Evolutionary conservation across 2,888 invertebrate genomes (phyloP).

Genomic region (Podabrus alpinus): DNA sequence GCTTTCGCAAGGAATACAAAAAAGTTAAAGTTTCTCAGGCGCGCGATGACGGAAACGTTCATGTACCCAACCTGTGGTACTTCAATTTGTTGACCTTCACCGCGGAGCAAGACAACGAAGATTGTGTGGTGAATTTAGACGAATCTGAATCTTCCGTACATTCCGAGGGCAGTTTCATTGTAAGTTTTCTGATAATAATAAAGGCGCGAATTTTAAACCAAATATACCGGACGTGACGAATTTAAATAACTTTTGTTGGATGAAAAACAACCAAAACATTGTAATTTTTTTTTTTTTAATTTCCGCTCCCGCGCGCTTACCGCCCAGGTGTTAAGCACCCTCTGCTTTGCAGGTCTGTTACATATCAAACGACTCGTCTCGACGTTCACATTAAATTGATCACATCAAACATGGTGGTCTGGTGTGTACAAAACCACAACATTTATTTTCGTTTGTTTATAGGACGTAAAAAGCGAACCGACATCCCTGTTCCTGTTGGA

Average conservation of each 20-base stretch:
- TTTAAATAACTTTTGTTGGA: too few relatives aligned
- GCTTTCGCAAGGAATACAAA: constrained; percentile 28
- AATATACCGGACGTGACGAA: background rate
- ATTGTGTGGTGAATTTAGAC: background rate
- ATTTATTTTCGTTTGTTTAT: background rate
- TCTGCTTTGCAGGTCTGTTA: too few relatives aligned
- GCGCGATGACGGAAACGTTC: constrained; percentile 5
- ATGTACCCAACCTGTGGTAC: constrained; percentile 31
- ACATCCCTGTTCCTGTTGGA: background rate
- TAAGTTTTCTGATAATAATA: background rate
- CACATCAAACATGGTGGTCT: too few relatives aligned
- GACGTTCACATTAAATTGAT: too few relatives aligned
- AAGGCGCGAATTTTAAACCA: background rate
- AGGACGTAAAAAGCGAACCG: constrained; percentile 19
- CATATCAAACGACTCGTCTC: too few relatives aligned
- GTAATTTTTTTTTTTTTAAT: too few relatives aligned
- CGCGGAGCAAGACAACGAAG: background rate
- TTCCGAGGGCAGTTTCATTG: background rate
- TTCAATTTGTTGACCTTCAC: constrained; percentile 14
- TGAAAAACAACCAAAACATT: too few relatives aligned
- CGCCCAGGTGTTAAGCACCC: too few relatives aligned
- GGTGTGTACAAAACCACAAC: too few relatives aligned
- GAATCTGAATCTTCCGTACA: background rate
- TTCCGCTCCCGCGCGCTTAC: too few relatives aligned
- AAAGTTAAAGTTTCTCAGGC: constrained; percentile 13